Evolutionary conservation across 1,140 invertebrate genomes (phyloP).

Genomic region (Bombus terrestris): DNA sequence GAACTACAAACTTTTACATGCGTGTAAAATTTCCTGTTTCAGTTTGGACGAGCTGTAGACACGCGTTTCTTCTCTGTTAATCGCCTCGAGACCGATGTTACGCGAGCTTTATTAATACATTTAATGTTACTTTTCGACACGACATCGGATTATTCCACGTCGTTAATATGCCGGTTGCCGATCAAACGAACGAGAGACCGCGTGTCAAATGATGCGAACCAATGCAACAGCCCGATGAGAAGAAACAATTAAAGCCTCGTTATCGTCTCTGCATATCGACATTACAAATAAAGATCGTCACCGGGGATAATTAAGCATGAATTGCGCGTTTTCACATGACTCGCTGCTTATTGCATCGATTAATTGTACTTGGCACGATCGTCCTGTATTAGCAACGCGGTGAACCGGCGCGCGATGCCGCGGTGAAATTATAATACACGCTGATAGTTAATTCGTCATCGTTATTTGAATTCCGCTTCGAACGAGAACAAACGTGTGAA

Average conservation of each 20-base stretch:
- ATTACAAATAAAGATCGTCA: not conserved
- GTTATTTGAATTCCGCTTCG: not conserved
- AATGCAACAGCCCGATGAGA: not conserved
- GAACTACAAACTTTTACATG: no score
- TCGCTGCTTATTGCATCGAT: not conserved
- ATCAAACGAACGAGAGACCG: not conserved
- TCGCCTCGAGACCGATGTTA: no score
- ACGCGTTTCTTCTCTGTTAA: no score
- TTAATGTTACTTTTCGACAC: no score
- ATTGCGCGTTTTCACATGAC: not conserved
- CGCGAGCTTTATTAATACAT: no score
- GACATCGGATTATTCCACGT: not conserved
- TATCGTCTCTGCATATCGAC: not conserved
- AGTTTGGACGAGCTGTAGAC: no score
- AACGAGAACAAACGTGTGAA: no score
- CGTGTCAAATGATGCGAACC: not conserved
- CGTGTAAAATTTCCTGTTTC: no score
- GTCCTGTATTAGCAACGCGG: not conserved
- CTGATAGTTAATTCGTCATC: not conserved
- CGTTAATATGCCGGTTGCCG: not conserved
- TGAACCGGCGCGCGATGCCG: no score
- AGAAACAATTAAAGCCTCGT: not conserved
- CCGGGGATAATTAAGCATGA: not conserved
- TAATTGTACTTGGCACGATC: not conserved
- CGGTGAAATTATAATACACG: not conserved